Conservation (phyloP, 2,888 invertebrate genomes). For the Rutpela maculata region DNA sequence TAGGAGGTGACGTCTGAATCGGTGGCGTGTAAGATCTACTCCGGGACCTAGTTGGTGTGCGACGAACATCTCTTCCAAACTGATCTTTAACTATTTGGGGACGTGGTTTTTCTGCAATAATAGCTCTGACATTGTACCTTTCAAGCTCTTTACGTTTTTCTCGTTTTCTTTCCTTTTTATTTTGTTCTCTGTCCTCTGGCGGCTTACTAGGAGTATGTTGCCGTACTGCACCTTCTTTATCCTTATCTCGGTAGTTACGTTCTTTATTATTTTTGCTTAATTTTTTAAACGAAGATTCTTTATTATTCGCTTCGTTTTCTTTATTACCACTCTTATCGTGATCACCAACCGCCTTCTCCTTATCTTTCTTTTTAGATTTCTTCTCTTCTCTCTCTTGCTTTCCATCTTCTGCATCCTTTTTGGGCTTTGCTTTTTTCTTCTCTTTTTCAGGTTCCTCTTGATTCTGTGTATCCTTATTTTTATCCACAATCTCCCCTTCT, state of each 20-base stretch:
- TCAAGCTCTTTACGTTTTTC: slow-evolving; percentile 87
- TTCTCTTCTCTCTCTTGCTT: slow-evolving; percentile 57
- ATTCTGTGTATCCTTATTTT: slow-evolving; percentile 63
- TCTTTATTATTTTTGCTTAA: slow-evolving; percentile 86
- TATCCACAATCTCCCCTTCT: slow-evolving; percentile 78
- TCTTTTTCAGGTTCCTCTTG: slow-evolving; percentile 62
- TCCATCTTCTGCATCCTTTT: slow-evolving; percentile 67
- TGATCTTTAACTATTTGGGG: slow-evolving; percentile 78
- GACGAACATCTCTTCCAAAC: slow-evolving; percentile 83
- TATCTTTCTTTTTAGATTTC: slow-evolving; percentile 73
- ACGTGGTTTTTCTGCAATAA: slow-evolving; percentile 83
- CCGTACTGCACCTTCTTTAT: slow-evolving; percentile 70
- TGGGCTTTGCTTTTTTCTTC: slow-evolving; percentile 65
- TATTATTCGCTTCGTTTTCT: slow-evolving; percentile 73
- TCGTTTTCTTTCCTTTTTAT: slow-evolving; percentile 72
- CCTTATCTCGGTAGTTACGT: slow-evolving; percentile 85
- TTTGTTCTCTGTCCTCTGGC: slow-evolving; percentile 60
- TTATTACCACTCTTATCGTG: slow-evolving; percentile 77
- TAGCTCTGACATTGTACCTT: slow-evolving; percentile 87
- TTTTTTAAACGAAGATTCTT: slow-evolving; percentile 84
- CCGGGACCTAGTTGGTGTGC: slow-evolving; percentile 60
- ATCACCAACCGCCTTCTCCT: slow-evolving; percentile 72
- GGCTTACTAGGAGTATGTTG: slow-evolving; percentile 70
- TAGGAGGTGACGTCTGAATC: slow-evolving; percentile 61
- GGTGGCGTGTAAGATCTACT: slow-evolving; percentile 64